Base-by-base conservation (phyloP, 2,797 vertebrate genomes). In the Hyperoplus lanceolatus region DNA sequence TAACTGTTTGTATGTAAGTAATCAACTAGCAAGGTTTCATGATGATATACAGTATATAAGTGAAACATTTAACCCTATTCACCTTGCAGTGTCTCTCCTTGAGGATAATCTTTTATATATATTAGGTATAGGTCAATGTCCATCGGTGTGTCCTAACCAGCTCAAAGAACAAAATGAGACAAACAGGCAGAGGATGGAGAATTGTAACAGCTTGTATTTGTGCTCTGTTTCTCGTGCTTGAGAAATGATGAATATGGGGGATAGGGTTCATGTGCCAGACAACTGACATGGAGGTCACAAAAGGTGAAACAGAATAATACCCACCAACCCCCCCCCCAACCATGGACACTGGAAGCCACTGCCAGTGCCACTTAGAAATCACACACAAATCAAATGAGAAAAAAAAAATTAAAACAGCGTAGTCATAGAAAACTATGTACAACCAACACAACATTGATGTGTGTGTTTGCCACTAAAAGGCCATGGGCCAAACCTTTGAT, bases 371-470 rank as follows among this genome's bases (percentile, higher is more conserved):
- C 83, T 87, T 88, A 88, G 79, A 92, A 90, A 92, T 91, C 83
- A 83, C 87, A 89, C 86, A 76, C 56, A 85, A 87, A 86, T 67
- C 55, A 79, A 83, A 72, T 67, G 65, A 71, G 66, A 79, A 79
- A 73, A 80, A 82, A 84, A 82, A 75, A 86, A 85, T 57, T 6
- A 87, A 91, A 91, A 90, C 87, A 92, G 87, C 70, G 75, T 86
- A 88, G 90, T 91, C 93, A 95, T 96, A 96, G 94, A 97, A 97
- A 94, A 96, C 77, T 96, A 96, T 97, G 94, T 96, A 97, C 96
- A 97, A 96, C 95, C 95, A 93, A 96, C 95, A 96, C 94, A 95
- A 94, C 94, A 95, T 90, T 92, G 89, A 95, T 94, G 93, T 93
- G 93, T 94, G 93, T 95, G 96, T 94, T 95, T 95, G 95, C 95